Percentiles rank a stretch among this genome's conserved stretches.
phyloP scores from a whole-genome alignment of 2,888 invertebrate genomes.

The Anodontia alba region DNA sequence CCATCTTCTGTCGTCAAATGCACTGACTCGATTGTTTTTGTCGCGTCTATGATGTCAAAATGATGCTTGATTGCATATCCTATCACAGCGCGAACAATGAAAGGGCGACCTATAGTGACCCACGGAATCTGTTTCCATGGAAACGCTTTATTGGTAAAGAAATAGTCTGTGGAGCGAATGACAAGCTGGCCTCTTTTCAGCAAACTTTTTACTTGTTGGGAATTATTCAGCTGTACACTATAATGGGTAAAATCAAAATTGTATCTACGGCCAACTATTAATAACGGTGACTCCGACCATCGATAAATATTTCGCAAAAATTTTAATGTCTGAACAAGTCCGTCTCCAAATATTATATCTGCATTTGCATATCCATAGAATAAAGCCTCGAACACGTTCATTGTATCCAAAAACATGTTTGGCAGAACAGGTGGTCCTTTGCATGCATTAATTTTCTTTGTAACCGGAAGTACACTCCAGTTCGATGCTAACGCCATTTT shows the following conservation, averaged over 20 bases:
- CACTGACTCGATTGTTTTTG: conserved; percentile 39
- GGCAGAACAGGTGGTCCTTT: conserved; percentile 31
- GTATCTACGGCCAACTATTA: conserved; percentile 40
- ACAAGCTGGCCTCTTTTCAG: conserved; percentile 28
- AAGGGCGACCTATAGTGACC: conserved; percentile 39
- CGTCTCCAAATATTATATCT: conserved; percentile 40
- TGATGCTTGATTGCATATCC: conserved; percentile 26
- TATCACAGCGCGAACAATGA: conserved; percentile 39
- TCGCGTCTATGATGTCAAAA: conserved; percentile 43
- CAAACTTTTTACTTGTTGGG: conserved; percentile 13
- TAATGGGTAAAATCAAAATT: conserved; percentile 31
- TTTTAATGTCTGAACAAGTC: conserved; percentile 34
- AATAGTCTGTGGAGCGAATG: conserved; percentile 43
- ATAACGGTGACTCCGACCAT: conserved; percentile 30
- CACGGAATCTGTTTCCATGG: conserved; percentile 39
- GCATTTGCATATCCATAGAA: conserved; percentile 45
- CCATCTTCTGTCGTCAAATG: conserved; percentile 43
- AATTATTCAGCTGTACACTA: conserved; percentile 9
- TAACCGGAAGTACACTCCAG: conserved; percentile 15
- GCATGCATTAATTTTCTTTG: conserved; percentile 5
- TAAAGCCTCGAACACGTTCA: conserved; percentile 19
- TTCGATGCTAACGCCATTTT: not conserved
- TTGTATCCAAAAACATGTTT: conserved; percentile 23
- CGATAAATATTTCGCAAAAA: conserved; percentile 26
- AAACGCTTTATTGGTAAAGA: conserved; percentile 40